phyloP scores from a whole-genome alignment of 2,113 vertebrate species.

The Eudorcas thomsonii region DNA sequence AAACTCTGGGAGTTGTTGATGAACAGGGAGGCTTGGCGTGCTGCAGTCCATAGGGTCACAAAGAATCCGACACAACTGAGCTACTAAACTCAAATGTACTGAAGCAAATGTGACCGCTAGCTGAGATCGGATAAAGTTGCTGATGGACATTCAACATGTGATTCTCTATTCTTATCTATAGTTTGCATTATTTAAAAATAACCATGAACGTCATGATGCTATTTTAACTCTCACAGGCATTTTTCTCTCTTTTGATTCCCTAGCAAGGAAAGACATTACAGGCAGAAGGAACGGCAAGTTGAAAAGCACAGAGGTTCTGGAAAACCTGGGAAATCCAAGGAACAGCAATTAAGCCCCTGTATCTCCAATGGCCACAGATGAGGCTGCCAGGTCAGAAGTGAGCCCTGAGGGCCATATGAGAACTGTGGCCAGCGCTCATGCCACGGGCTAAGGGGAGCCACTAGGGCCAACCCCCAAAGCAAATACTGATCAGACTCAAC shows the following conservation, averaged over 20 bases:
- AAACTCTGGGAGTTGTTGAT: background rate
- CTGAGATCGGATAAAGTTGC: background rate
- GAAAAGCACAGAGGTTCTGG: background rate
- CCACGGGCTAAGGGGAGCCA: accelerated
- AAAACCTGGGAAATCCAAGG: background rate
- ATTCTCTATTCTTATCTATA: background rate
- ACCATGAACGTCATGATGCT: background rate
- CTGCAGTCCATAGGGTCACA: background rate
- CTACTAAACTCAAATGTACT: background rate
- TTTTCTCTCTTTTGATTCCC: background rate
- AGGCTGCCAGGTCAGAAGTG: background rate
- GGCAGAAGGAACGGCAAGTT: background rate
- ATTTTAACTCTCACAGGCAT: background rate
- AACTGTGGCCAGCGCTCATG: background rate
- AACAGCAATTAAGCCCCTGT: too few relatives aligned
- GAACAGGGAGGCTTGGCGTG: background rate
- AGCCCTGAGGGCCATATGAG: background rate
- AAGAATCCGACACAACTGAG: background rate
- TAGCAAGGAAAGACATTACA: background rate
- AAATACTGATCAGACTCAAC: background rate
- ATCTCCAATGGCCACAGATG: background rate
- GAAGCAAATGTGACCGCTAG: background rate
- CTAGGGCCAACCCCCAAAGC: background rate
- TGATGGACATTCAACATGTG: background rate
- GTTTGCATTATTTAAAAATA: background rate